Base-by-base conservation (phyloP, 1,140 invertebrate genomes). In the Solenopsis invicta region DNA sequence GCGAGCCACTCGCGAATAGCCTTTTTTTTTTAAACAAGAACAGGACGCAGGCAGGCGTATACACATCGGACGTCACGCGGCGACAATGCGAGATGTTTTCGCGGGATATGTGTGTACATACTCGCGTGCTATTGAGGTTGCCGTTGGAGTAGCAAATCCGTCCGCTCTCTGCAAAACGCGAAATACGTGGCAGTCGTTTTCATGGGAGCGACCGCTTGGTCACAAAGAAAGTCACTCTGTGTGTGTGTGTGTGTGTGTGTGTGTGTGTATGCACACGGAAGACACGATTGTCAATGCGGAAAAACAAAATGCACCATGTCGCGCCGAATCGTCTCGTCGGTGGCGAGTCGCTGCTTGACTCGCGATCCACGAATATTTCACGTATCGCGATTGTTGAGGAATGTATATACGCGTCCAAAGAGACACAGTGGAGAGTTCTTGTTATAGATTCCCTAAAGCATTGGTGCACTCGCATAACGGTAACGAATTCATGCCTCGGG, bases 121-220 rank as follows among this genome's bases (percentile, higher is more conserved):
- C 12, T 21, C 13, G 48, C 37, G 48, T 45, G 59, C 37, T 69
- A 86, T 86, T 62, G 67, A 52, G 54, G 41, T 77, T 72, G 72
- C 54, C 16, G 66, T 29, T 56, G 69, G 52, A 64, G 45, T 29
- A 80, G 72, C 67, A 72, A 89, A 89, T 89, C 69, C 76, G 72
- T 45, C n/a, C 48, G n/a, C 34, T 41, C 52, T 45, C 52, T 29
- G 34, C 37, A 50, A 67, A 78, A 67, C 77, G n/a, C 37, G n/a
- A 71, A 80, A 88, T 89, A 69, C 74, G 50, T 52, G 75, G 52
- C 45, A 24, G 64, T 76, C 72, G 45, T 50, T 87, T 85, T 56
- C 62, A 59, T 59, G 16, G 29, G 29, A 29, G 37, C 29, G 52
- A 10, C 13, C 18, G 29, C 18, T 61, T 24, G 52, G 10, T 29